Conservation (phyloP, 2,113 vertebrate species). For the Neomonachus schauinslandi region DNA sequence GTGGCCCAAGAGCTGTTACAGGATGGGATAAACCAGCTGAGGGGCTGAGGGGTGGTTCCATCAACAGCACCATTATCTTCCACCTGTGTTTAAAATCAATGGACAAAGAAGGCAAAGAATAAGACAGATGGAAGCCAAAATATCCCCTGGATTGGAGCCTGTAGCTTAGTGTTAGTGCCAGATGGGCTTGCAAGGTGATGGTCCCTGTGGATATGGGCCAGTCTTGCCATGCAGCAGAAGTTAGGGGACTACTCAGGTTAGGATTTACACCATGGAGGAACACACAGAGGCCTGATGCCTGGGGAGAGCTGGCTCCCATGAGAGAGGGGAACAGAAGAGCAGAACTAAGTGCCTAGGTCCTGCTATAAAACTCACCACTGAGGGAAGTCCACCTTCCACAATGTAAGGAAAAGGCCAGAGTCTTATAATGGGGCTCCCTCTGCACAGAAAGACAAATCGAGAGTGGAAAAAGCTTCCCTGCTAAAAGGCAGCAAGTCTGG, state of each 20-base stretch:
- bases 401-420: background rate
- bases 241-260: no score
- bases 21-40: background rate
- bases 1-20: background rate
- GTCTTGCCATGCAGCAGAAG: fast-evolving
- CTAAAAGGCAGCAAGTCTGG: background rate
- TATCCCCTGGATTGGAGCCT: background rate
- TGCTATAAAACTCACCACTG: background rate
- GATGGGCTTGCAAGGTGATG: background rate
- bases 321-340: background rate
- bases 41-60: background rate
- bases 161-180: background rate
- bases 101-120: background rate
- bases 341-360: background rate
- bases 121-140: background rate
- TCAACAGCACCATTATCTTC: background rate
- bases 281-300: background rate
- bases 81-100: background rate
- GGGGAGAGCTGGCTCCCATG: fast-evolving
- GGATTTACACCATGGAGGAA: background rate
- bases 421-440: background rate
- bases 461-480: background rate
- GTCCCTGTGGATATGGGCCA: background rate
- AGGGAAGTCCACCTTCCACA: background rate
- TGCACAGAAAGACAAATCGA: background rate